Conservation (phyloP, 2,113 vertebrate species). For the Sphaerodactylus townsendi region DNA sequence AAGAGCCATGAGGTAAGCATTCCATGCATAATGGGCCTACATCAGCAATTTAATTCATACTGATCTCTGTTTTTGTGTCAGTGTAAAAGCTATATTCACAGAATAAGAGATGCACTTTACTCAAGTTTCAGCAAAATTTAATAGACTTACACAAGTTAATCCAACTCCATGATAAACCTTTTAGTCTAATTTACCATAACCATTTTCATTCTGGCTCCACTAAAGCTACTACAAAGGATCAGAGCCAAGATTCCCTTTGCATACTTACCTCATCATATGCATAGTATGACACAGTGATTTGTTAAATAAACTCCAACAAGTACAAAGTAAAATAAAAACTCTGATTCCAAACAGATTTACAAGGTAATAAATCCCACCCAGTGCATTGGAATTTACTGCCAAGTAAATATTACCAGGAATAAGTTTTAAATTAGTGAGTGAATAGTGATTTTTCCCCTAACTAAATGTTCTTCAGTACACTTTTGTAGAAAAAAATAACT, state of each 20-base stretch:
- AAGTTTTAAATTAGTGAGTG: background rate
- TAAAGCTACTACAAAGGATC: conserved; percentile 46
- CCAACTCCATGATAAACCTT: conserved; percentile 51
- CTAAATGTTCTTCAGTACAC: background rate
- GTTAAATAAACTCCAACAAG: conserved; percentile 35
- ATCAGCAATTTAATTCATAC: background rate
- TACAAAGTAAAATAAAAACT: conserved; percentile 19
- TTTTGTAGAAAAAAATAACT: background rate
- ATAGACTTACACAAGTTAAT: conserved; percentile 51
- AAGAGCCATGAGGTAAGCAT: too few relatives aligned
- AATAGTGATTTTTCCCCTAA: conserved; percentile 19
- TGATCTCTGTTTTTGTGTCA: background rate
- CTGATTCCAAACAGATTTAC: background rate
- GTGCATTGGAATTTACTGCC: background rate
- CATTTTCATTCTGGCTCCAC: conserved; percentile 45
- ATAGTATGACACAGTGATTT: conserved; percentile 11
- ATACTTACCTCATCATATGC: conserved; percentile 24
- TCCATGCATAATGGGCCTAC: too few relatives aligned
- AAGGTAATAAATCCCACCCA: background rate
- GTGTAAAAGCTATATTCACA: background rate
- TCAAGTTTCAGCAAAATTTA: conserved; percentile 49
- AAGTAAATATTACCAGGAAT: background rate
- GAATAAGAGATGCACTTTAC: background rate
- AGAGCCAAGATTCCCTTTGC: background rate
- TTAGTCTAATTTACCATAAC: conserved; percentile 49